These are phyloP conservation scores for Anas bernieri DNA, from an alignment of 2,797 vertebrate species.

Conservation along the genomic window DNA sequence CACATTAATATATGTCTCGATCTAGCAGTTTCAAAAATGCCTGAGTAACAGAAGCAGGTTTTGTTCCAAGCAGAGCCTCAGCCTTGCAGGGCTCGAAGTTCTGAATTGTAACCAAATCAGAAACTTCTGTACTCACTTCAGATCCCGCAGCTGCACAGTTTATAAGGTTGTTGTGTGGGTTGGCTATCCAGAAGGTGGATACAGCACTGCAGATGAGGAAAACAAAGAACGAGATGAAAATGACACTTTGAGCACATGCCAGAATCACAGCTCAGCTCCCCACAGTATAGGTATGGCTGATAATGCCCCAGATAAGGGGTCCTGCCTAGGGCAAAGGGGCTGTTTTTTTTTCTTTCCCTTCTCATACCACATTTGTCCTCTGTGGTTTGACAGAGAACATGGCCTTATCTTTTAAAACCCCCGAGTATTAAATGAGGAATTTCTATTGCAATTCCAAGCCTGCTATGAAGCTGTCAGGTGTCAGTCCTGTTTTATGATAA, in stretches of 20 bases:
- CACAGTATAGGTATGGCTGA: background rate
- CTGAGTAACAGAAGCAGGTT: background rate
- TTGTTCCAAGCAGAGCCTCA: background rate
- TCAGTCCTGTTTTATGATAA: conserved; percentile 44
- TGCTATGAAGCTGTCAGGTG: conserved; percentile 50
- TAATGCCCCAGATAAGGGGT: conserved; percentile 26
- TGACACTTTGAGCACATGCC: background rate
- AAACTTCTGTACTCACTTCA: conserved; percentile 84
- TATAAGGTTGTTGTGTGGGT: conserved; percentile 96
- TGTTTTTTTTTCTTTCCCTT: background rate
- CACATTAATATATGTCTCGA: background rate
- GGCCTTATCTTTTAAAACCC: conserved; percentile 43
- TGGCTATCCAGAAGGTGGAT: conserved; percentile 98
- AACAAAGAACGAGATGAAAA: conserved; percentile 10
- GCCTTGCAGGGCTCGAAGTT: background rate
- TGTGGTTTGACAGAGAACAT: background rate
- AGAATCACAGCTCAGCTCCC: background rate
- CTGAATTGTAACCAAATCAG: background rate
- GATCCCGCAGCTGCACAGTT: conserved; percentile 95
- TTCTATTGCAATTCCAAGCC: conserved; percentile 27
- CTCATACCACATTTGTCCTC: background rate
- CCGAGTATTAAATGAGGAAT: conserved; percentile 54
- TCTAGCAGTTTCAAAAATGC: background rate
- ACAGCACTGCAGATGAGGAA: conserved; percentile 83
- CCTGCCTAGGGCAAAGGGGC: background rate